Evolutionary conservation across 2,113 vertebrate genomes (phyloP), one percentile per base, ranked within the genome.

Genomic region (Micronycteris hirsuta): DNA sequence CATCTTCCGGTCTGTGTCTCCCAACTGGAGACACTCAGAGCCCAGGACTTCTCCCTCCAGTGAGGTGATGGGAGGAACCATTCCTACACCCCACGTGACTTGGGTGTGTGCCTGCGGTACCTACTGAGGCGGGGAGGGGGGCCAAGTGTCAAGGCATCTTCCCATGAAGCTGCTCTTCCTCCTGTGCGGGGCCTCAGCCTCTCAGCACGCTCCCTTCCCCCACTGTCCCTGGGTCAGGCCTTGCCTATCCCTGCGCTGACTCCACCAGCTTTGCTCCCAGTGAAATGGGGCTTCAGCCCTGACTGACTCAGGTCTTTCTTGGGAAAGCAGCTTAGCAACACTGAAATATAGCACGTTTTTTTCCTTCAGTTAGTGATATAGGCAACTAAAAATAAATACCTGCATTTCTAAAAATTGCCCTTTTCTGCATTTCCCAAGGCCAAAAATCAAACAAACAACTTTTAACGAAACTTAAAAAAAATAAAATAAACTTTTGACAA

Each of bases 301-400:
- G 24, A 38, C 4, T 26, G 68, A 22, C 36, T 84, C 61, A 52
- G 20, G 41, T 36, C 12, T 70, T 43, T 77, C 49, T 78, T 82
- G 70, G 49, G 36, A 88, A 88, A 58, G 15, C 58, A 83, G n/a
- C 54, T 82, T 41, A 49, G 19, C 47, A 84, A 88, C 68, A 52
- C 61, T 52, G 31, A 63, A 71, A 43, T 52, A 13, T 0, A 5
- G 17, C 43, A 70, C 38, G 8, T 52, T 45, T 41, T 43, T 82
- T 86, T 24, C 10, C 2, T 54, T 17, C 26, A 43, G 38, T 41
- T 56, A 49, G 38, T 70, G 36, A 61, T 70, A 77, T 2, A 49
- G 33, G 58, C 43, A 93, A 56, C 7, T 43, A 52, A 31, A 84
- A 58, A 83, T 14, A 88, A 49, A 70, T 77, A 36, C 13, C 33